Evolutionary conservation across 1,140 invertebrate genomes (phyloP).

Genomic region (Cyphomyrmex costatus): DNA sequence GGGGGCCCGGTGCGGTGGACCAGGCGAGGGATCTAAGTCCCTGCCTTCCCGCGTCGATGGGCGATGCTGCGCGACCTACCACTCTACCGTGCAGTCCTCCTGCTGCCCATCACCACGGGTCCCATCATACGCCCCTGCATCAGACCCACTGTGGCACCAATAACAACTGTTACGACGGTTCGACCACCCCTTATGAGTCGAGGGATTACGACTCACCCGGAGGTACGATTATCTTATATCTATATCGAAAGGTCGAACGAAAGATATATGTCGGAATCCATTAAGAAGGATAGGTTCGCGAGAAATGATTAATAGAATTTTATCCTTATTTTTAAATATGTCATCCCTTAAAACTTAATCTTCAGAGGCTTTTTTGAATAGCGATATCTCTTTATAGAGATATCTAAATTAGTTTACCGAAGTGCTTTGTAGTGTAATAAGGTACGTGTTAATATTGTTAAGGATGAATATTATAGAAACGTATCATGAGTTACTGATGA

Average conservation of each 20-base stretch:
- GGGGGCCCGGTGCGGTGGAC: conserved; percentile 89
- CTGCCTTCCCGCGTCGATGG: conserved; percentile 90
- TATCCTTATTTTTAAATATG: no score
- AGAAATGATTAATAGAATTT: background rate
- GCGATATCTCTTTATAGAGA: no score
- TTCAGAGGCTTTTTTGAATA: no score
- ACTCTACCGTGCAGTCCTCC: conserved; percentile 84
- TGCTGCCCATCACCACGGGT: conserved; percentile 80
- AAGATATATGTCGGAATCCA: background rate
- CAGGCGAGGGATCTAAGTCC: conserved; percentile 91
- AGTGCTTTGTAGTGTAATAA: background rate
- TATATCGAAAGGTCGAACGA: background rate
- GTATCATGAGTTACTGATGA: background rate
- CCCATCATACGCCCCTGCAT: conserved; percentile 82
- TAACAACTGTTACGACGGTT: conserved; percentile 85
- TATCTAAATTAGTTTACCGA: no score
- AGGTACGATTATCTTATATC: conserved; percentile 75
- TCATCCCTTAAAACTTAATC: no score
- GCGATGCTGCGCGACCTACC: conserved; percentile 87
- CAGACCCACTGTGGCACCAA: conserved; percentile 85
- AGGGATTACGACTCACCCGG: conserved; percentile 85
- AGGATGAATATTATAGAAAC: no score
- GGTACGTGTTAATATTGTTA: background rate
- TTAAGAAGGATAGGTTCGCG: background rate
- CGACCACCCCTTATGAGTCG: conserved; percentile 85